Evolutionary conservation across 2,888 invertebrate genomes (phyloP), one percentile per base, ranked within the genome.

Genomic region (Thymelicus acteon): DNA sequence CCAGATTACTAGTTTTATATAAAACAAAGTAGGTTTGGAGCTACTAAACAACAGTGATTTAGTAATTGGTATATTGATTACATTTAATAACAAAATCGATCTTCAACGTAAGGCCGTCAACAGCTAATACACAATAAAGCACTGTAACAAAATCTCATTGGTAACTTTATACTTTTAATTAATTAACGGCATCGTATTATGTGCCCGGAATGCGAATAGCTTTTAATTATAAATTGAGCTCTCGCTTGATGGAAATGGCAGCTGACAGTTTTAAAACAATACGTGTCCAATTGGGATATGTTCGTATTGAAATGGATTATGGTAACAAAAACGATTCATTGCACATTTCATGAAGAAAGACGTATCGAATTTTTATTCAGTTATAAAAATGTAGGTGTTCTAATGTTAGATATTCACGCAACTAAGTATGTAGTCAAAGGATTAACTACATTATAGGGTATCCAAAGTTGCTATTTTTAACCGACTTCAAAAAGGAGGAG

Each of bases 161-260:
- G 57, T 66, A 66, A 66, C 44, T 19, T 58, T 73, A 75, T 73
- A 79, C 76, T 80, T 82, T 84, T 82, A 82, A 85, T 82, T 80
- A 82, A 82, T 72, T 73, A 78, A 77, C 75, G 79, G 80, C 81
- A 77, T 76, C 44, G 31, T 37, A 66, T 66, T 66, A 58, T 37
- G 47, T 47, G 44, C 24, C 44, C 19, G 13, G 57, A 57, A 31
- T 57, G 47, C 47, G 74, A 74, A 78, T 79, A 77, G 60, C 71
- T 69, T 74, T 77, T 74, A 77, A 77, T 78, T 79, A 75, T 72
- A 72, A 68, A 67, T 49, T 73, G 75, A 75, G 54, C 24, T 54
- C 24, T 64, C 72, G 61, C 62, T 64, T 71, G 72, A 72, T 73
- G 54, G 73, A 73, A 75, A 73, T 77, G 75, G 61, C 74, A 72